Percentiles rank a stretch among this genome's conserved stretches.
These are phyloP conservation scores for Mionectes macconnelli DNA, from an alignment of 2,113 vertebrate species.

Conservation along the genomic window DNA sequence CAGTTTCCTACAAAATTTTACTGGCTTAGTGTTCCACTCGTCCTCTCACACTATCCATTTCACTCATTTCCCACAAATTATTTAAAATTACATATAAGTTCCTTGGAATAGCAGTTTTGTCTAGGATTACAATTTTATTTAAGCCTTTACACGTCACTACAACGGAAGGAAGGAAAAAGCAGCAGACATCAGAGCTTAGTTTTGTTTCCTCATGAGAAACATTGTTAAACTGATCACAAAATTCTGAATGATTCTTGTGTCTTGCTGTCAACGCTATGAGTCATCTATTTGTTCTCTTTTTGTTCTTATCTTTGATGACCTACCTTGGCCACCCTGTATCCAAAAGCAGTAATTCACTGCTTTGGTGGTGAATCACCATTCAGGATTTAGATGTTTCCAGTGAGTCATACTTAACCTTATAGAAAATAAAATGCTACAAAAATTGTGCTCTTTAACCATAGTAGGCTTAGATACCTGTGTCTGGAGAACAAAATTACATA, in stretches of 20 bases:
- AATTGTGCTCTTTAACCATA: neutral
- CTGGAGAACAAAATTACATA: slow-evolving; percentile 18
- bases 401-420: slow-evolving; percentile 59
- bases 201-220: neutral
- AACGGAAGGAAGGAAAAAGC: neutral
- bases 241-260: neutral
- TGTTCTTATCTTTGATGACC: neutral
- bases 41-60: neutral
- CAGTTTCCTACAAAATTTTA: neutral
- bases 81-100: neutral
- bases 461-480: neutral
- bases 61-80: neutral
- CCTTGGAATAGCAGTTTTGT: neutral
- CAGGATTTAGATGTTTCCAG: slow-evolving; percentile 44
- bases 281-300: slow-evolving; percentile 47
- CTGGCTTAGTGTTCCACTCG: neutral
- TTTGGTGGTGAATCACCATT: slow-evolving; percentile 36
- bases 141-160: neutral
- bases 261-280: slow-evolving; percentile 11
- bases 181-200: neutral
- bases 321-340: neutral
- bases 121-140: neutral
- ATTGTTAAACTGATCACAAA: neutral
- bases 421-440: slow-evolving; percentile 6
- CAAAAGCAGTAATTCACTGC: slow-evolving; percentile 26